A percentile compares a stretch with the other conserved stretches of the same genome.
These are phyloP conservation scores for Sarcophaga carnaria DNA, from an alignment of 2,888 invertebrate species.

Conservation along the genomic window DNA sequence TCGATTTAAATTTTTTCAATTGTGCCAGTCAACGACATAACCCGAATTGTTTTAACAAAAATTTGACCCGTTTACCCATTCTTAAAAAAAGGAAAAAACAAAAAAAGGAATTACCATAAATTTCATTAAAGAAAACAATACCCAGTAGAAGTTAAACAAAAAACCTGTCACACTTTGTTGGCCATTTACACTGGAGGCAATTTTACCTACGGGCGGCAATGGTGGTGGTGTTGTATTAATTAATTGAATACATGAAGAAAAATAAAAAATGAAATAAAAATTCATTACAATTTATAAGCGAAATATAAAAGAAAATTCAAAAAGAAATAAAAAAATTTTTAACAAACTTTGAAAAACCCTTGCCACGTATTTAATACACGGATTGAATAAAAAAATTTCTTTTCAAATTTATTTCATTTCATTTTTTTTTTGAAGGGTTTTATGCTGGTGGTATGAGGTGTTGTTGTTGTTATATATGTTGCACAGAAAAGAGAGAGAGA, in stretches of 20 bases:
- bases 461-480: background rate
- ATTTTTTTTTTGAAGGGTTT: too few species aligned
- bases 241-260: slow-evolving; percentile 1
- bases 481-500: background rate
- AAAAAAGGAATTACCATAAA: slow-evolving; percentile 29
- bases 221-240: slow-evolving; percentile 20
- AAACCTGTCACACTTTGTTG: slow-evolving; percentile 25
- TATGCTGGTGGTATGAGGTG: too few species aligned
- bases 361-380: too few species aligned
- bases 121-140: slow-evolving; percentile 31
- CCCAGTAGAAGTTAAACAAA: slow-evolving; percentile 25
- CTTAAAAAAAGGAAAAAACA: too few species aligned
- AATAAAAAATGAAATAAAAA: slow-evolving; percentile 13
- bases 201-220: background rate
- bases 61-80: slow-evolving; percentile 33
- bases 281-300: slow-evolving; percentile 31
- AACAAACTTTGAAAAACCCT: background rate
- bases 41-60: background rate
- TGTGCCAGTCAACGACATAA: too few species aligned
- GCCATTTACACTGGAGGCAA: background rate
- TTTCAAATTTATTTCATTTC: too few species aligned
- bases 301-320: too few species aligned
- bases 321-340: background rate
- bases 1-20: too few species aligned
- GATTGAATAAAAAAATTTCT: too few species aligned